Evolutionary conservation across 2,888 invertebrate genomes (phyloP).

Genomic region (Schizotus pectinicornis): DNA sequence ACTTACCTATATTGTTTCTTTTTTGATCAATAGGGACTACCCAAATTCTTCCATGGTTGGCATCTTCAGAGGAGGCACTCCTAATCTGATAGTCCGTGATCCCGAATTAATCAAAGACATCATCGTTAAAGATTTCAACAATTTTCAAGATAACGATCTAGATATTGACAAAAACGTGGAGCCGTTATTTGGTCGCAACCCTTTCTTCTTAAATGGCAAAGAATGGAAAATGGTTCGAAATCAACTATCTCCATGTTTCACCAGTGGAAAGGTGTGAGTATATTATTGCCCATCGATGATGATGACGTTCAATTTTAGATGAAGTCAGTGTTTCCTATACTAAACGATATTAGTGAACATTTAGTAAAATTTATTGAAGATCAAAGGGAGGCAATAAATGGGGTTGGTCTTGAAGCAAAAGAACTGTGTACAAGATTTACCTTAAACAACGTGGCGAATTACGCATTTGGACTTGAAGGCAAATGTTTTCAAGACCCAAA

Average conservation of each 20-base stretch:
- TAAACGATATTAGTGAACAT: constrained; percentile 56
- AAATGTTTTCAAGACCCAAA: constrained; percentile 50
- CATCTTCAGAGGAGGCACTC: too few species aligned
- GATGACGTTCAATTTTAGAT: constrained; percentile 39
- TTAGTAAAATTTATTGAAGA: constrained; percentile 56
- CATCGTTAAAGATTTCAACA: too few species aligned
- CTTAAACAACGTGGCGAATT: constrained; percentile 57
- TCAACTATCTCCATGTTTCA: constrained; percentile 61
- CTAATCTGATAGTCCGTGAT: too few species aligned
- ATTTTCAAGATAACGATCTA: too few species aligned
- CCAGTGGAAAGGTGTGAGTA: constrained; percentile 56
- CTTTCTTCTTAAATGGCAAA: constrained; percentile 58
- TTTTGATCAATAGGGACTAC: too few species aligned
- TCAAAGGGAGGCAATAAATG: constrained; percentile 50
- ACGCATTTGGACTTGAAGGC: constrained; percentile 58
- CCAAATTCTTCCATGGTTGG: too few species aligned
- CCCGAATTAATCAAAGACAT: too few species aligned
- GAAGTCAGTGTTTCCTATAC: constrained; percentile 60
- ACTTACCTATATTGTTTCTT: too few species aligned
- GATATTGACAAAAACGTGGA: too few species aligned
- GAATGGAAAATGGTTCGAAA: constrained; percentile 61
- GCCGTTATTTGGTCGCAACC: constrained; percentile 55
- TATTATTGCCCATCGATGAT: too few species aligned
- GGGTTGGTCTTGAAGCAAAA: constrained; percentile 51
- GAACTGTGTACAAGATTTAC: constrained; percentile 46